phyloP scores from a whole-genome alignment of 2,888 invertebrate genomes.

The Pristionchus arcanus region DNA sequence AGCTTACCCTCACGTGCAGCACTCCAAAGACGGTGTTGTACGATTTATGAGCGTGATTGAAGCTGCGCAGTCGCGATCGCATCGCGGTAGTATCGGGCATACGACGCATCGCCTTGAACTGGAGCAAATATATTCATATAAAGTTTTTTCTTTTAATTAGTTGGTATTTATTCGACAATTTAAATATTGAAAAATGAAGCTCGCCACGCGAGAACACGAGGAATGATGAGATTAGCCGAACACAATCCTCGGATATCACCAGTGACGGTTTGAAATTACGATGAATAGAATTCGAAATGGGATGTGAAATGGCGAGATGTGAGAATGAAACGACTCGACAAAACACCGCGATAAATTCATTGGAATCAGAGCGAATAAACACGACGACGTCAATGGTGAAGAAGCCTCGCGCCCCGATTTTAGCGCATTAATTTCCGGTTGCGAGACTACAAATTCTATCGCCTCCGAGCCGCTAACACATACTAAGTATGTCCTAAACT shows the following conservation, averaged over 20 bases:
- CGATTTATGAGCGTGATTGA: conserved; percentile 68
- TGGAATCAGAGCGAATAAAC: neutral
- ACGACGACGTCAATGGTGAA: neutral
- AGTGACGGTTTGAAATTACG: too few species aligned
- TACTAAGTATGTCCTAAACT: too few species aligned
- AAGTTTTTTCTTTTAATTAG: neutral
- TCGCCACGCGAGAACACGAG: too few species aligned
- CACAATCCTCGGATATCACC: too few species aligned
- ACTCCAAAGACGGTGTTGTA: conserved; percentile 68
- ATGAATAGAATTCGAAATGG: too few species aligned
- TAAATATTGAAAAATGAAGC: too few species aligned
- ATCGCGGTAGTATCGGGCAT: conserved; percentile 16
- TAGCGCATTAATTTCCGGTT: conserved; percentile 3
- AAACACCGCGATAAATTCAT: neutral
- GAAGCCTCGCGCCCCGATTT: neutral
- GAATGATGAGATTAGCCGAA: too few species aligned
- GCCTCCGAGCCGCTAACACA: too few species aligned
- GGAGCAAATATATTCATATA: too few species aligned
- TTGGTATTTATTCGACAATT: neutral
- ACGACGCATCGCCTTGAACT: neutral
- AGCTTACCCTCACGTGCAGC: conserved; percentile 65
- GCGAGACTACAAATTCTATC: neutral
- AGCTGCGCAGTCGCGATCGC: conserved; percentile 61
- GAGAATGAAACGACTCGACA: neutral
- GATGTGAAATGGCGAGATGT: neutral